Evolutionary conservation across 2,797 vertebrate genomes (phyloP).

Genomic region (Esox masquinongy): DNA sequence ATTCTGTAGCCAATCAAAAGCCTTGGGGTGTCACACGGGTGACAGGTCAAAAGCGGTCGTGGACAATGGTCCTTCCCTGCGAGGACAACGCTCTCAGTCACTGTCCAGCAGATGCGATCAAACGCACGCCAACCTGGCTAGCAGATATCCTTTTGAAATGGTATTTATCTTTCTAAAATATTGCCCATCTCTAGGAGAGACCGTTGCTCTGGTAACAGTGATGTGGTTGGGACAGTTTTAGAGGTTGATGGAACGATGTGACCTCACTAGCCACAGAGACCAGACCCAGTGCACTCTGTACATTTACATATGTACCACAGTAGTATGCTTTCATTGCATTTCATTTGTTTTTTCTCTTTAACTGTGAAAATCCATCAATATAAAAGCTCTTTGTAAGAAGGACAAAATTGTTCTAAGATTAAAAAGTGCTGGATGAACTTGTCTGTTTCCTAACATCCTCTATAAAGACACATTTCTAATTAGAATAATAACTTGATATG

Average conservation of each 20-base stretch:
- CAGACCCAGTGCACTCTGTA: not conserved
- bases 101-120: conserved; percentile 15
- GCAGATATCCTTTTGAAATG: conserved; percentile 18
- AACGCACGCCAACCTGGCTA: not conserved
- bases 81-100: not conserved
- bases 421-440: not conserved
- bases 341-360: not conserved
- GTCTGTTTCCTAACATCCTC: not conserved
- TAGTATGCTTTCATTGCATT: not conserved
- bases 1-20: not conserved
- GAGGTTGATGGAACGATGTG: conserved; percentile 14
- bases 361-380: not conserved
- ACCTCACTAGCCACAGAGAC: not conserved
- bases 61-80: not conserved
- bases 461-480: not conserved
- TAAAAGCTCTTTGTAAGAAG: not conserved
- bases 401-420: too few species aligned
- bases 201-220: conserved; percentile 34
- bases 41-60: not conserved
- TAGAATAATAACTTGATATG: not conserved
- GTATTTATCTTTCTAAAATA: conserved; percentile 39
- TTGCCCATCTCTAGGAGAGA: conserved; percentile 19
- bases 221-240: conserved; percentile 1
- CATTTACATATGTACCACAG: not conserved
- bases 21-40: not conserved